Evolutionary conservation across 2,113 vertebrate species (phyloP).

Genomic region (Vulpes vulpes): DNA sequence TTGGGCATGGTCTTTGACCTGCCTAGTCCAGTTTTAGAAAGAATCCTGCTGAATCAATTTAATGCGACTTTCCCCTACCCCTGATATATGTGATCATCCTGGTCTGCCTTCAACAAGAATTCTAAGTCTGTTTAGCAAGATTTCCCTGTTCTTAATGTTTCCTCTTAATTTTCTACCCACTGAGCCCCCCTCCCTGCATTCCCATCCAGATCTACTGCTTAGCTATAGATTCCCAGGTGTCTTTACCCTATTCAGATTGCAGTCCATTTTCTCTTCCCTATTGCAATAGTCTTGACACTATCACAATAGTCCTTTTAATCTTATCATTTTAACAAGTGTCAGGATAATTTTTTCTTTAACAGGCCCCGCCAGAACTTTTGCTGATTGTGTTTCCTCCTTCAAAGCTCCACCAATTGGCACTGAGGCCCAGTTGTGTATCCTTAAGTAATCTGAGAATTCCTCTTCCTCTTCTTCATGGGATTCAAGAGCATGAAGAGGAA

Average conservation of each 20-base stretch:
- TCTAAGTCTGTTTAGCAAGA: neutral
- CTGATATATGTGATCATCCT: neutral
- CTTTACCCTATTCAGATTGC: neutral
- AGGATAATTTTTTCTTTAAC: conserved; percentile 12
- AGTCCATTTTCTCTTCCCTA: neutral
- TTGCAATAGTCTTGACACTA: neutral
- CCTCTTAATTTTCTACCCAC: neutral
- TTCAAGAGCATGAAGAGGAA: neutral
- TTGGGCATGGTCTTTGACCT: neutral
- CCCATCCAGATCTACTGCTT: neutral
- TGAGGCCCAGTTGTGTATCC: neutral
- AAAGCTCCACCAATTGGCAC: neutral
- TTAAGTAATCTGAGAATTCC: neutral
- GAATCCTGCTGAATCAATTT: neutral
- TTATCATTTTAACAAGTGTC: conserved; percentile 24
- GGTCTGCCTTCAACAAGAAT: neutral
- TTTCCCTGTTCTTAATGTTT: neutral
- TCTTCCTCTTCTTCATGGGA: neutral
- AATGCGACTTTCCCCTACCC: neutral
- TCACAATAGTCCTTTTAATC: neutral
- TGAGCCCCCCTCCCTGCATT: neutral
- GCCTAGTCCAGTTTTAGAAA: neutral
- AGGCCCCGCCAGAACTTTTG: neutral
- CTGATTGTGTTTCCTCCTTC: neutral
- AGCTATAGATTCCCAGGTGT: neutral